Conservation (phyloP, 2,797 vertebrate species). For the Amphiprion clarkii region DNA sequence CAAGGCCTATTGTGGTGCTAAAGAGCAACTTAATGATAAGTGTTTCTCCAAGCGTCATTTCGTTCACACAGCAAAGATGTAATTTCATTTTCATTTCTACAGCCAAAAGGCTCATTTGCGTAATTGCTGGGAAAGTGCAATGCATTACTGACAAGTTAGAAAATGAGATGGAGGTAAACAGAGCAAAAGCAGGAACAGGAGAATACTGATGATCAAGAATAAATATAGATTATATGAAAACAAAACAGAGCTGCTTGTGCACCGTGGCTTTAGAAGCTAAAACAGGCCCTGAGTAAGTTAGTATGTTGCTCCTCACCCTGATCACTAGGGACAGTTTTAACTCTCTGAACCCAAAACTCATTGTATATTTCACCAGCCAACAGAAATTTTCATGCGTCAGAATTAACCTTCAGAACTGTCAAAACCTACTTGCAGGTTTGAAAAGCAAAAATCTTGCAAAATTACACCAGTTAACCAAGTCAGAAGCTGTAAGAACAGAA, state of each 20-base stretch:
- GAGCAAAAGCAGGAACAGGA: conserved; percentile 71
- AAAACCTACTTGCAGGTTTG: too few species aligned
- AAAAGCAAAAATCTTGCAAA: too few species aligned
- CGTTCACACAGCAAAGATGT: conserved; percentile 28
- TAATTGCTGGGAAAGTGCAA: conserved; percentile 34
- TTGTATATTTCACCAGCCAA: too few species aligned
- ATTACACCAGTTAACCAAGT: too few species aligned
- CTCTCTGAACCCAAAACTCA: too few species aligned
- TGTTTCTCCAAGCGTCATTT: conserved; percentile 40
- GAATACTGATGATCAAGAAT: conserved; percentile 69
- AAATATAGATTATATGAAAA: neutral
- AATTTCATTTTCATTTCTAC: neutral
- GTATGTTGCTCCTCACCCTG: conserved; percentile 2
- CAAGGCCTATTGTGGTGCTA: conserved; percentile 9
- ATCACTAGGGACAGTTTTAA: neutral
- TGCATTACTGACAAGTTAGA: conserved; percentile 23
- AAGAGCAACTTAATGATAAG: conserved; percentile 69
- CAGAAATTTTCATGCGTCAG: too few species aligned
- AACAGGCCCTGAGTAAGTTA: neutral
- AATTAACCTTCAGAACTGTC: too few species aligned
- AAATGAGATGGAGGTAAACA: conserved; percentile 17
- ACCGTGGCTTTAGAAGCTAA: conserved; percentile 1
- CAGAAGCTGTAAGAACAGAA: too few species aligned
- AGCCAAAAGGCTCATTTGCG: conserved; percentile 19
- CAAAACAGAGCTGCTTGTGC: conserved; percentile 17